phyloP scores from a whole-genome alignment of 2,797 vertebrate genomes.

The Otolemur crassicaudatus region DNA sequence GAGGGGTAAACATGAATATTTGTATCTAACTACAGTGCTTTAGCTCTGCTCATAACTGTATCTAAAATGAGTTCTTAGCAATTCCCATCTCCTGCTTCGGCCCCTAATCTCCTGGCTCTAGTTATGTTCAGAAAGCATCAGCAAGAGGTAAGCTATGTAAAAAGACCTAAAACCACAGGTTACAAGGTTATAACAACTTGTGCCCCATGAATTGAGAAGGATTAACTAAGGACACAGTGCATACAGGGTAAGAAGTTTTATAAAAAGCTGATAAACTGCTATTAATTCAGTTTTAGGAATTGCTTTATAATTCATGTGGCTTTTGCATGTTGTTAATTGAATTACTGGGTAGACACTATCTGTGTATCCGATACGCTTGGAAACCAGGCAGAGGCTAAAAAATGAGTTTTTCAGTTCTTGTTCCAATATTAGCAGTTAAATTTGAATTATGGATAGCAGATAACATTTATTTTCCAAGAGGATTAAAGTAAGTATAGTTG shows the following conservation, averaged over 20 bases:
- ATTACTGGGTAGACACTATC: slow-evolving; percentile 61
- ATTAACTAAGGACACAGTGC: slow-evolving; percentile 47
- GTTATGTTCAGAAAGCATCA: slow-evolving; percentile 85
- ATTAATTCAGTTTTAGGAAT: slow-evolving; percentile 53
- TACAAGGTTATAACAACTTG: slow-evolving; percentile 75
- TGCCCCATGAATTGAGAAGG: slow-evolving; percentile 46
- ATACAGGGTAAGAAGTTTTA: slow-evolving; percentile 63
- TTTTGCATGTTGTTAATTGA: slow-evolving; percentile 72
- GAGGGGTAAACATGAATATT: slow-evolving; percentile 85
- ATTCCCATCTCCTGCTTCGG: neutral
- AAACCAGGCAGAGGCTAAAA: neutral
- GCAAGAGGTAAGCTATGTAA: slow-evolving; percentile 78
- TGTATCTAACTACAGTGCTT: slow-evolving; percentile 78
- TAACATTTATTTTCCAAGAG: slow-evolving; percentile 67
- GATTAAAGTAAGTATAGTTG: slow-evolving; percentile 69
- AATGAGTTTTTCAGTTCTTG: slow-evolving; percentile 67
- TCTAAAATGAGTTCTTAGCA: slow-evolving; percentile 80
- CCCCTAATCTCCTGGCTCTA: neutral
- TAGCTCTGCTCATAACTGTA: slow-evolving; percentile 74
- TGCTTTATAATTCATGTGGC: slow-evolving; percentile 53
- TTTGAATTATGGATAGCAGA: slow-evolving; percentile 61
- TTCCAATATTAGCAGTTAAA: slow-evolving; percentile 17
- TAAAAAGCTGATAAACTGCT: slow-evolving; percentile 57
- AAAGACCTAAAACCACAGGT: slow-evolving; percentile 81
- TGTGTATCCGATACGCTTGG: slow-evolving; percentile 21